Base-by-base conservation (phyloP, 2,797 vertebrate genomes). In the Argentina silus region DNA sequence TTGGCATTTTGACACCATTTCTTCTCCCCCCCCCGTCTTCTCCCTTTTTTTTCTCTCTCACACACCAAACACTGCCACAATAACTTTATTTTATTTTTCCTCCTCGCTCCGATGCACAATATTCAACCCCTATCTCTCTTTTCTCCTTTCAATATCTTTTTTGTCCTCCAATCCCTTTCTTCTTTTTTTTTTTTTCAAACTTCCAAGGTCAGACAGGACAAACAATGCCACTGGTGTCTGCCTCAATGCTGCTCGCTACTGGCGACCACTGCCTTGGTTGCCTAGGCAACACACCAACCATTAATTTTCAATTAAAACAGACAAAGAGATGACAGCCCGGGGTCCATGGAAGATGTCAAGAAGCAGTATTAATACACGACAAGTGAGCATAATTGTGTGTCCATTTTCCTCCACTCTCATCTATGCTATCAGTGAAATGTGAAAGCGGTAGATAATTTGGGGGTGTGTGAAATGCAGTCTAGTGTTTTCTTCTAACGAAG, bases 261-360 rank as follows among this genome's bases (percentile, higher is more conserved):
- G 93, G 92, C 94, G 93, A 93, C 95, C 94, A 94, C 94, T 93
- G 94, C 95, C 90, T 93, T 88, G 85, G 96, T 99, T 96, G 96
- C 97, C 97, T 90, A 94, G 95, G 96, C 95, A 98, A 99, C 97
- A 86, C 93, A 96, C 95, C 96, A 98, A 97, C 97, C 98, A 99
- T 99, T 99, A 98, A 98, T 99, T 99, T 99, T 99, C 97, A 99
- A 99, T 99, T 99, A 99, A 98, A 98, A 94, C 96, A 98, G 97
- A 99, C 98, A 99, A 99, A 98, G 98, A 95, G 95, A 96, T 98
- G 98, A 97, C 97, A 98, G 97, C 97, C 96, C 96, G 91, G 95
- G 96, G 96, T 97, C 96, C 95, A 95, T 95, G 96, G 95, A 98
- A 97, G 96, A 97, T 98, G 98, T 98, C 97, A 98, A 98, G 97